These are phyloP conservation scores for Drosophila watanabei DNA, from an alignment of 1,140 invertebrate genomes.

Conservation along the genomic window DNA sequence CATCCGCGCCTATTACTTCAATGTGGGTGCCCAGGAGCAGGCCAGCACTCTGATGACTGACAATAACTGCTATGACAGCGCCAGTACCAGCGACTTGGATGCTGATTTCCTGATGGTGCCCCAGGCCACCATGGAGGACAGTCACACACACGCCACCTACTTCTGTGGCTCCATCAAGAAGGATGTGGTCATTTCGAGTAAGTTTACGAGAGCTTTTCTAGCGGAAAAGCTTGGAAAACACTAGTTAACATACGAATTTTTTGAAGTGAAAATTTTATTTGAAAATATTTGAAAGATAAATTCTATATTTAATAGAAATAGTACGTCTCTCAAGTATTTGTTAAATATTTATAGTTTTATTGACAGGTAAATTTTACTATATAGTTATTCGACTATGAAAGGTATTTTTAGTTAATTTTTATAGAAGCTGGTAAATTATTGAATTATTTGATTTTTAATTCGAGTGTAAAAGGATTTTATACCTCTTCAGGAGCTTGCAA, in stretches of 20 bases:
- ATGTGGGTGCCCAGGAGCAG: constrained; percentile 51
- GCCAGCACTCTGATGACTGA: constrained; percentile 58
- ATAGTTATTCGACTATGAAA: too few relatives aligned
- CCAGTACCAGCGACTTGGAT: constrained; percentile 37
- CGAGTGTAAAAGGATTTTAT: too few relatives aligned
- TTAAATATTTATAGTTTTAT: background rate
- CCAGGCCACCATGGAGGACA: constrained; percentile 63
- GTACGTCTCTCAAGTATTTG: too few relatives aligned
- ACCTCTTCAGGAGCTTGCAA: too few relatives aligned
- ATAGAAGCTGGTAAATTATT: too few relatives aligned
- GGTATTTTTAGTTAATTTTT: too few relatives aligned
- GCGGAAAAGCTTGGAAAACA: constrained; percentile 22
- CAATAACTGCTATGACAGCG: constrained; percentile 58
- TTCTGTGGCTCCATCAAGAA: constrained; percentile 74
- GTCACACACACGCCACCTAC: constrained; percentile 68
- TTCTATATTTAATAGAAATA: background rate
- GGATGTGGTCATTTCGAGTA: constrained; percentile 72
- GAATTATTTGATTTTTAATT: too few relatives aligned
- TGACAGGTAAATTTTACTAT: too few relatives aligned
- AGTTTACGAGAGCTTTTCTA: constrained; percentile 49
- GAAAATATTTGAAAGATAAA: background rate
- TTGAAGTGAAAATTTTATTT: background rate
- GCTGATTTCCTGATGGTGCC: constrained; percentile 81
- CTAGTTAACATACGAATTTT: background rate
- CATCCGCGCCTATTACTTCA: constrained; percentile 65